Conservation (phyloP, 2,113 vertebrate species). For the Serinus canaria region DNA sequence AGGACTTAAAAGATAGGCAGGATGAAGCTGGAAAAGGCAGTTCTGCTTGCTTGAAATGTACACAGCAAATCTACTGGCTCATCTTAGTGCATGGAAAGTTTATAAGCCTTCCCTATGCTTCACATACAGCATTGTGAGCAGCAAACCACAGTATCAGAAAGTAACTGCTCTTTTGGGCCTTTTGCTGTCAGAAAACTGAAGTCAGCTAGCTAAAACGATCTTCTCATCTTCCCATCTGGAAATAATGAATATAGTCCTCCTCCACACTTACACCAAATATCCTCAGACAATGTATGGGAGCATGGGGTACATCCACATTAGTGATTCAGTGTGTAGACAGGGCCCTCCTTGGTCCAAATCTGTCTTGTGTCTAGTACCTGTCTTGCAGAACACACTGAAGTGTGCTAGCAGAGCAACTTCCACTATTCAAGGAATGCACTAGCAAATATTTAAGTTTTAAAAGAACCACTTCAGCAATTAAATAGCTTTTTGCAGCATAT, state of each 20-base stretch:
- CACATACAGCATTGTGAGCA: not conserved
- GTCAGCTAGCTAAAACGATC: not conserved
- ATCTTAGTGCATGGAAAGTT: not conserved
- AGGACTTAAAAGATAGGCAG: not conserved
- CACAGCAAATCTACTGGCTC: not conserved
- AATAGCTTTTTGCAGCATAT: not conserved
- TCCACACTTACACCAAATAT: not conserved
- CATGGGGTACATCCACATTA: not conserved
- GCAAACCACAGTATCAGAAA: not conserved
- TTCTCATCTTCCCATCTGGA: not conserved
- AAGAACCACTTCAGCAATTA: constrained; percentile 16
- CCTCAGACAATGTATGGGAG: not conserved
- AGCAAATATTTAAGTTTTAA: not conserved
- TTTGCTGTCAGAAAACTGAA: not conserved
- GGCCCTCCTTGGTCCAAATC: not conserved
- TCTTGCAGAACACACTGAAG: not conserved
- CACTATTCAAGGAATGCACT: not conserved
- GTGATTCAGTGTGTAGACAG: not conserved
- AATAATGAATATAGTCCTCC: not conserved
- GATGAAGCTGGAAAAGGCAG: not conserved
- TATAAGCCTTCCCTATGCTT: not conserved
- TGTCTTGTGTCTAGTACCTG: not conserved
- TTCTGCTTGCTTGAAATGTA: not conserved
- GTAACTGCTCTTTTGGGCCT: not conserved
- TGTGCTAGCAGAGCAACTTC: not conserved